A percentile compares a stretch with the other conserved stretches of the same genome.
Evolutionary conservation across 1,140 invertebrate genomes (phyloP).

Genomic region (Drosophila azteca): DNA sequence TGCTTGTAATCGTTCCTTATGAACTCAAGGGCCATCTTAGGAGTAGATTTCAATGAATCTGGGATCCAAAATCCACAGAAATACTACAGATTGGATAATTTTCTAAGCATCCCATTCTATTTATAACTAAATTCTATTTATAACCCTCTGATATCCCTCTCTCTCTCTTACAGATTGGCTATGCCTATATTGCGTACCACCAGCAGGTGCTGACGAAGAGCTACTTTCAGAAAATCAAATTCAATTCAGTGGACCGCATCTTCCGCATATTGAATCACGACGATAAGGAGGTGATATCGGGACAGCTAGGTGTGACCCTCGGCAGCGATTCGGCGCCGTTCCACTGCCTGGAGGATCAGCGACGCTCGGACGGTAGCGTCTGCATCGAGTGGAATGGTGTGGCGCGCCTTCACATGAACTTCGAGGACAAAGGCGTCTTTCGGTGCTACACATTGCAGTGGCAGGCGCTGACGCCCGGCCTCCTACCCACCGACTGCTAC

Average conservation of each 20-base stretch:
- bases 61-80: no score
- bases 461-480: constrained; percentile 87
- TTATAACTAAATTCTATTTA: no score
- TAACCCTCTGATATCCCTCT: no score
- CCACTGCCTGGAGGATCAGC: constrained; percentile 88
- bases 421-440: constrained; percentile 85
- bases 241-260: constrained; percentile 91
- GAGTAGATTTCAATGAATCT: no score
- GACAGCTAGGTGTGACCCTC: constrained; percentile 86
- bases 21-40: no score
- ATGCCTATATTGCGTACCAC: constrained; percentile 92
- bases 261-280: constrained; percentile 89
- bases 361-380: constrained; percentile 85
- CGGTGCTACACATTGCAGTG: constrained; percentile 93
- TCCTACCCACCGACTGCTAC: constrained; percentile 92
- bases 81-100: no score
- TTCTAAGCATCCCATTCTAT: no score
- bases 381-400: constrained; percentile 93
- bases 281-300: constrained; percentile 89
- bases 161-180: constrained; percentile 85
- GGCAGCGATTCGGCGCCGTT: constrained; percentile 87
- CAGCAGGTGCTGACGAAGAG: constrained; percentile 91
- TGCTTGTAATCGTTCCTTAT: no score
- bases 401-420: constrained; percentile 89
- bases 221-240: constrained; percentile 93